These are phyloP conservation scores for Petrolisthes manimaculis DNA, from an alignment of 2,888 invertebrate species.

Conservation along the genomic window DNA sequence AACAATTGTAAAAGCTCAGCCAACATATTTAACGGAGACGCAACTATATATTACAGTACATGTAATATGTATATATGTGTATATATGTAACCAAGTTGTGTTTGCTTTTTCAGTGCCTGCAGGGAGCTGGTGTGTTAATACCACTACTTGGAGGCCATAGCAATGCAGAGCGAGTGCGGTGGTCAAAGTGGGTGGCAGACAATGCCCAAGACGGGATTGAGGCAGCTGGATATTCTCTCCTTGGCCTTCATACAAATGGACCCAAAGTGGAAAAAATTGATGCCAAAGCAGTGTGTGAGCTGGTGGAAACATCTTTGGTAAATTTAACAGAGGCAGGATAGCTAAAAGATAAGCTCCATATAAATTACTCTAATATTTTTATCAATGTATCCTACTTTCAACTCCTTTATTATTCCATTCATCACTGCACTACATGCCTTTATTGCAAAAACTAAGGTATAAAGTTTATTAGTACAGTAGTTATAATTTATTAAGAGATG, in stretches of 20 bases:
- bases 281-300: neutral
- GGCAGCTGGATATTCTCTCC: conserved; percentile 25
- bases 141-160: conserved; percentile 52
- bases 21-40: neutral
- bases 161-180: conserved; percentile 9
- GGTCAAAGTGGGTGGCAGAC: conserved; percentile 29
- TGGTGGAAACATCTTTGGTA: conserved; percentile 44
- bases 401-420: no score
- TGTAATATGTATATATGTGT: no score
- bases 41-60: no score
- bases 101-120: conserved; percentile 19
- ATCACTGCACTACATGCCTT: no score
- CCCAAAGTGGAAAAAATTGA: conserved; percentile 22
- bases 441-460: no score
- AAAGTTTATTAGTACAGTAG: no score
- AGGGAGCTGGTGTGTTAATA: conserved; percentile 21
- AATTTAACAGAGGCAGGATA: neutral
- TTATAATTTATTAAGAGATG: no score
- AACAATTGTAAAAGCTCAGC: neutral
- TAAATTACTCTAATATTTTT: no score
- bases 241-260: conserved; percentile 50
- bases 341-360: neutral
- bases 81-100: no score
- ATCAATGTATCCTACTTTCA: no score
- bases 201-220: neutral